Conservation (phyloP, 2,113 vertebrate genomes). For the Ceyx margarethae region DNA sequence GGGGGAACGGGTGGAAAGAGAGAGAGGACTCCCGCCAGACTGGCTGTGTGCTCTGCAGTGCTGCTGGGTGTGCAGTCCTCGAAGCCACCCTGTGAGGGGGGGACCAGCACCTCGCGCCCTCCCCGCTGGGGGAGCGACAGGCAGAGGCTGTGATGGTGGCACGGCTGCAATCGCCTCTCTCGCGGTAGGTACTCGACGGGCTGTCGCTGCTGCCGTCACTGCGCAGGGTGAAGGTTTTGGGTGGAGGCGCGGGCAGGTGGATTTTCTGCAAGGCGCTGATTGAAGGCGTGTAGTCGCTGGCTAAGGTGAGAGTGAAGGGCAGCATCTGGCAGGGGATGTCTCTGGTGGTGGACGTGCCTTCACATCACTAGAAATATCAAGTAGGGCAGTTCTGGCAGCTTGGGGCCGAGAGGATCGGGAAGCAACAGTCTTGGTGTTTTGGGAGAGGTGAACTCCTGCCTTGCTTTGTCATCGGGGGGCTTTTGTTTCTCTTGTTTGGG, state of each 20-base stretch:
- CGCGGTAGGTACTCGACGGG: constrained; percentile 14
- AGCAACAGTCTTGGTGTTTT: background rate
- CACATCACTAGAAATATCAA: background rate
- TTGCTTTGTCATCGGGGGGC: constrained; percentile 13
- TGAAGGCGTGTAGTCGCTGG: background rate
- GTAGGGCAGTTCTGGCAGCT: background rate
- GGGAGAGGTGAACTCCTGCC: constrained; percentile 24
- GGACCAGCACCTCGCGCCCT: background rate
- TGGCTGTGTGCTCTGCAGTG: background rate
- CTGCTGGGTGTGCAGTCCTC: constrained; percentile 1
- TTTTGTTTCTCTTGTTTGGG: constrained; percentile 15
- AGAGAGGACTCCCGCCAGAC: constrained; percentile 47
- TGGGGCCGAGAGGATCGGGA: background rate
- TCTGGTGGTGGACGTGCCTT: background rate
- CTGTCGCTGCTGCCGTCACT: background rate
- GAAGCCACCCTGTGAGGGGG: background rate
- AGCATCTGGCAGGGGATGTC: background rate
- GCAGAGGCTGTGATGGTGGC: constrained; percentile 67
- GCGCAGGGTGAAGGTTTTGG: background rate
- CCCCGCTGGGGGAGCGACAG: background rate
- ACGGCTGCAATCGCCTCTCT: constrained; percentile 19
- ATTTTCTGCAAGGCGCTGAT: background rate
- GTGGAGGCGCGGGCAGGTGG: constrained; percentile 1
- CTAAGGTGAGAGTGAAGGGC: constrained; percentile 42
- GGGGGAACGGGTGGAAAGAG: background rate